Evolutionary conservation across 2,888 invertebrate species (phyloP).

Genomic region (Leistus spinibarbis): DNA sequence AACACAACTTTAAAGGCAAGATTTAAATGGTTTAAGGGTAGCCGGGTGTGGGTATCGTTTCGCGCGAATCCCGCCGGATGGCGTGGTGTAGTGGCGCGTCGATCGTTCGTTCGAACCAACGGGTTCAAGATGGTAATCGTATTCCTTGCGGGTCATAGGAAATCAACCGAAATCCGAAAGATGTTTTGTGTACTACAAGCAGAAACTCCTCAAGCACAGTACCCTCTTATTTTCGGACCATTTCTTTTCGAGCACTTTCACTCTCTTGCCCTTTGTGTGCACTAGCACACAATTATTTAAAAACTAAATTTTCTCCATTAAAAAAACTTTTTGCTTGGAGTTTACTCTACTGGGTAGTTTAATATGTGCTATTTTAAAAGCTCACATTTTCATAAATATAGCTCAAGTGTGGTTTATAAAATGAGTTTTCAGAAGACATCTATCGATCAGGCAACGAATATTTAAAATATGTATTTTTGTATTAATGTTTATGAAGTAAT

Average conservation of each 20-base stretch:
- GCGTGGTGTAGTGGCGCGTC: neutral
- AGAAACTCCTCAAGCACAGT: neutral
- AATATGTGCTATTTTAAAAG: no score
- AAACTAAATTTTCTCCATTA: neutral
- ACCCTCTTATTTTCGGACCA: constrained; percentile 11
- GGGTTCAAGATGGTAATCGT: constrained; percentile 20
- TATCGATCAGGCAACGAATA: no score
- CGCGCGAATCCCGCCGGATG: neutral
- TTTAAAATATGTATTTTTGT: no score
- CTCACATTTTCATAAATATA: no score
- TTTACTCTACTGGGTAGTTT: no score
- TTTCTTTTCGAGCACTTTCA: constrained; percentile 6
- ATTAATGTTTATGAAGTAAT: no score
- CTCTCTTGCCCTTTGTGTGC: neutral
- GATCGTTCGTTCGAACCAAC: neutral
- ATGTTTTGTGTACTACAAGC: constrained; percentile 19
- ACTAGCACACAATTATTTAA: neutral
- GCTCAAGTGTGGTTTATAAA: no score
- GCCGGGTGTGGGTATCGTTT: neutral
- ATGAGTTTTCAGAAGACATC: no score
- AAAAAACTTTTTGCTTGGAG: no score
- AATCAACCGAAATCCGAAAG: constrained; percentile 29
- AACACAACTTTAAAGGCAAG: neutral
- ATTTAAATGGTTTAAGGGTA: neutral
- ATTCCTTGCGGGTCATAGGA: constrained; percentile 14